Evolutionary conservation across 2,797 vertebrate species (phyloP), one percentile per base, ranked within the genome.

Genomic region (Mallotus villosus): DNA sequence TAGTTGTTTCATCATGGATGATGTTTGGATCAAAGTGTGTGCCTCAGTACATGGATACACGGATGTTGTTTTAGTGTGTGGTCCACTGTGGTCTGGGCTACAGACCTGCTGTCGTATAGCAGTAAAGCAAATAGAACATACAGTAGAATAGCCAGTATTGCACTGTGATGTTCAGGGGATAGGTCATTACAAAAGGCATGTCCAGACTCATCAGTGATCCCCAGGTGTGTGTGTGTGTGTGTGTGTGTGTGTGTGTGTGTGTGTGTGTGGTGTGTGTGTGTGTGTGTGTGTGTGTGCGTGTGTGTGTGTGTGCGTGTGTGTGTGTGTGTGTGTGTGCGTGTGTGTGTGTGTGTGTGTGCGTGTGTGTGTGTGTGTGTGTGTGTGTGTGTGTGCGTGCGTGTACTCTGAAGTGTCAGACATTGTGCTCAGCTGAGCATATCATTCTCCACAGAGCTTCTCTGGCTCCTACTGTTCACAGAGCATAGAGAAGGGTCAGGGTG

Each of bases 401-500:
- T 70, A 78, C 71, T 34, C 3, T 4, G 53, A 32, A 11, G 49
- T 67, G 65, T 67, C 24, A 25, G 27, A 9, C 27, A 19, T 32
- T 16, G 27, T 1, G 67, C 74, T 63, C 22, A 64, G 71, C 69
- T 67, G 62, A 81, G 76, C 53, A 60, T 27, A 68, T 67, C 16
- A 74, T 70, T 6, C 74, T 82, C 25, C n/a, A 58, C 69, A 77
- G 67, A 74, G 66, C 73, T 58, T 69, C 74, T 53, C 24, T 17
- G 49, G 58, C 63, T 16, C 67, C 17, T 57, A 66, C 59, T 83
- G 78, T 79, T 81, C 70, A 49, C 58, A 22, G 60, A 78, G 73
- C 78, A 67, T 73, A 24, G 41, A 67, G 70, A 75, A 57, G 75
- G 79, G 77, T 81, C 76, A 72, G 65, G 75, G 73, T 64, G 72